Conservation (phyloP, 1,140 invertebrate genomes). For the Trichogramma pretiosum region DNA sequence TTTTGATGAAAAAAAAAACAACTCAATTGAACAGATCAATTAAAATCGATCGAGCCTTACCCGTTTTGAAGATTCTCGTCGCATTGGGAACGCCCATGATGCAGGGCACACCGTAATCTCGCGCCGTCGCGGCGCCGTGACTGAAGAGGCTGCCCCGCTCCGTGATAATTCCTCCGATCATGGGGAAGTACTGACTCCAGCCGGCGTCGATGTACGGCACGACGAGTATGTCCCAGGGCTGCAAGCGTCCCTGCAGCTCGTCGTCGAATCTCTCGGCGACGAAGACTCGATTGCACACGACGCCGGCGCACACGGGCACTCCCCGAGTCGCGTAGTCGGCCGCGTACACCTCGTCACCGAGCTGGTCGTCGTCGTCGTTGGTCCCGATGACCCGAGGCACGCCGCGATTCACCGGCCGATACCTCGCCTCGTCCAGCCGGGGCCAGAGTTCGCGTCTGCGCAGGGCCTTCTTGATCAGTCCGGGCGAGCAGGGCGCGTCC, state of each 20-base stretch:
- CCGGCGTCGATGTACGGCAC: conserved; percentile 74
- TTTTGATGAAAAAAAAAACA: not conserved
- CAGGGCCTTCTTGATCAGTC: conserved; percentile 49
- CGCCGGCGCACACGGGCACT: conserved; percentile 63
- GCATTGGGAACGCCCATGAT: conserved; percentile 64
- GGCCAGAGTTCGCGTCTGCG: not conserved
- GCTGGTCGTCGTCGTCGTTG: too few relatives aligned
- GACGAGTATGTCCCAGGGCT: conserved; percentile 66
- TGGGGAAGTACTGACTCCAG: conserved; percentile 80
- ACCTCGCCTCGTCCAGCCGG: conserved; percentile 38
- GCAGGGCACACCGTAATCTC: conserved; percentile 79
- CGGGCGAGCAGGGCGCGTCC: conserved; percentile 42
- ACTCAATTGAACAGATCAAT: too few relatives aligned
- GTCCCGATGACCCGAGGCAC: too few relatives aligned
- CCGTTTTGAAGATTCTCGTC: conserved; percentile 60
- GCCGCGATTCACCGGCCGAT: too few relatives aligned
- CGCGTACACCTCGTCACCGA: not conserved
- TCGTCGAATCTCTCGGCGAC: conserved; percentile 52
- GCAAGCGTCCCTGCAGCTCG: conserved; percentile 35
- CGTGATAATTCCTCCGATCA: conserved; percentile 70
- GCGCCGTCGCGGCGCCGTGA: conserved; percentile 80
- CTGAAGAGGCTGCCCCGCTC: conserved; percentile 79
- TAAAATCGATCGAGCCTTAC: conserved; percentile 32
- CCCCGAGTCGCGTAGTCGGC: too few relatives aligned
- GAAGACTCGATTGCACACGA: conserved; percentile 57